Evolutionary conservation across 2,797 vertebrate genomes (phyloP).

Genomic region (Hippopotamyrus pictus): DNA sequence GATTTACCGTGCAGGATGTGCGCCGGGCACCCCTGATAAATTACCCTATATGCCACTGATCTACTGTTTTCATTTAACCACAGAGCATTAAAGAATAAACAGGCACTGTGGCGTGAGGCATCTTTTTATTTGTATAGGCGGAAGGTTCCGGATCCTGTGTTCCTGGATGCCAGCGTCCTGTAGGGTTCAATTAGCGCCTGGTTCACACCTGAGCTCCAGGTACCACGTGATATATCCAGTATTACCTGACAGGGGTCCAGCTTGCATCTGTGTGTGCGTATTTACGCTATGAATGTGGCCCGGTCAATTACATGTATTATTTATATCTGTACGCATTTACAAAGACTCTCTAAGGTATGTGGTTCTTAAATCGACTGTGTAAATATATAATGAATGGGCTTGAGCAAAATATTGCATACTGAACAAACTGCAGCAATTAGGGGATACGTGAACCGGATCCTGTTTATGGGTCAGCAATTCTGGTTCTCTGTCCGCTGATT

Average conservation of each 20-base stretch:
- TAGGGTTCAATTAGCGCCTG: slow-evolving; percentile 1
- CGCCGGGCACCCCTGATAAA: background rate
- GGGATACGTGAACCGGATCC: background rate
- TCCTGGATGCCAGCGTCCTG: background rate
- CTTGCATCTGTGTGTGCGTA: background rate
- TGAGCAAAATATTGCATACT: background rate
- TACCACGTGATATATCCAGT: background rate
- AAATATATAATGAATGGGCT: background rate
- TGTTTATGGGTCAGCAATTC: background rate
- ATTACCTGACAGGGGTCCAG: background rate
- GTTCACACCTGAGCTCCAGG: background rate
- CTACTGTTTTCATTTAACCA: slow-evolving; percentile 5
- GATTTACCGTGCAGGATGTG: background rate
- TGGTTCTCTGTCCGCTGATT: background rate
- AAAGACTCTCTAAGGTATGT: background rate
- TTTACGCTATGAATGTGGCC: background rate
- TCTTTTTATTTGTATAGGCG: background rate
- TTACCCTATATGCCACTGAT: background rate
- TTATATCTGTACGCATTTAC: background rate
- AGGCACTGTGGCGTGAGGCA: background rate
- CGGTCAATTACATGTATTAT: background rate
- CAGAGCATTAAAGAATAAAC: background rate
- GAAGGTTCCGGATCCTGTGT: background rate
- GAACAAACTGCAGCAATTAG: background rate
- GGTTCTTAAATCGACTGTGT: background rate